These are phyloP conservation scores for Zenarchopterus dispar DNA, from an alignment of 2,797 vertebrate species.

Conservation along the genomic window DNA sequence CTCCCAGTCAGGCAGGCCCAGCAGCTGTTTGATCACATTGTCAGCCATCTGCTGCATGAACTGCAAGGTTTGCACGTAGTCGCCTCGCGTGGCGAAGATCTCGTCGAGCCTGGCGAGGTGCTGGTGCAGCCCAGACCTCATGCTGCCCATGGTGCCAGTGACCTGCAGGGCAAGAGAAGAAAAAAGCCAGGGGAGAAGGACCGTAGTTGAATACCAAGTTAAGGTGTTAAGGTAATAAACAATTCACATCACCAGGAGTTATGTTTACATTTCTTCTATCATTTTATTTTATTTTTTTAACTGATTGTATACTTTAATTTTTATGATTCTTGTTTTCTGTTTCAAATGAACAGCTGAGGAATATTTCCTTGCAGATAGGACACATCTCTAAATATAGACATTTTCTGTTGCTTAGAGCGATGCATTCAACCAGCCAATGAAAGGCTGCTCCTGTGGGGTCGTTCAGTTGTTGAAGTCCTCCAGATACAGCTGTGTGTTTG, in stretches of 20 bases:
- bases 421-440: constrained; percentile 13
- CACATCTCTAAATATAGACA: constrained; percentile 28
- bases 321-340: background rate
- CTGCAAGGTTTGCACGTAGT: constrained; percentile 90
- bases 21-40: constrained; percentile 87
- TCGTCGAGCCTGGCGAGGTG: constrained; percentile 89
- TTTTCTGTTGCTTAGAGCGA: constrained; percentile 13
- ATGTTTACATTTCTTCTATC: background rate
- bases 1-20: constrained; percentile 87
- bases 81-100: constrained; percentile 87
- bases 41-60: constrained; percentile 90
- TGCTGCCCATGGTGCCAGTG: constrained; percentile 82
- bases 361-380: background rate
- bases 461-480: constrained; percentile 6
- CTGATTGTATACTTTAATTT: background rate
- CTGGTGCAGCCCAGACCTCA: constrained; percentile 86
- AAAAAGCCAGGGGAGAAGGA: background rate
- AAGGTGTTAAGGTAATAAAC: background rate
- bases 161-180: constrained; percentile 77
- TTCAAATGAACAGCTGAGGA: background rate
- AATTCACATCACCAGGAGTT: background rate
- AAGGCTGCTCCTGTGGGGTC: constrained; percentile 8
- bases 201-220: background rate
- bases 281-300: too few relatives aligned
- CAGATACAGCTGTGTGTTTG: constrained; percentile 6